Evolutionary conservation across 2,888 invertebrate species (phyloP).

Genomic region (Pollenia angustigena): DNA sequence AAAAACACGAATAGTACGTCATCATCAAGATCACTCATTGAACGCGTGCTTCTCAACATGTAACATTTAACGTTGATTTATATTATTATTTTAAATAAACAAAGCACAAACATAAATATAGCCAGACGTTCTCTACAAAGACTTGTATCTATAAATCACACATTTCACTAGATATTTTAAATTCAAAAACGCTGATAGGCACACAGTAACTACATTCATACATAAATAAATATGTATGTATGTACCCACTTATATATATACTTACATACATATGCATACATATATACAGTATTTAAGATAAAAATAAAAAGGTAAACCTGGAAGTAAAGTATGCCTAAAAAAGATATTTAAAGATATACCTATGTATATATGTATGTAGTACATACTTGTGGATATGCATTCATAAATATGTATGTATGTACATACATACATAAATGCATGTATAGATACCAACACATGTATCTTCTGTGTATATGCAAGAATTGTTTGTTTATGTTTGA

Average conservation of each 20-base stretch:
- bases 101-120: neutral
- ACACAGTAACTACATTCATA: neutral
- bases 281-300: too few relatives aligned
- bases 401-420: neutral
- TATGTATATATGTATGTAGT: neutral
- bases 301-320: too few relatives aligned
- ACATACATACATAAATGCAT: neutral
- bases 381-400: neutral
- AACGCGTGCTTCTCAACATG: slow-evolving; percentile 67
- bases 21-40: slow-evolving; percentile 64
- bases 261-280: neutral
- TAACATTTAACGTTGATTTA: slow-evolving; percentile 61
- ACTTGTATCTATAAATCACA: slow-evolving; percentile 1
- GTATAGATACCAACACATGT: neutral
- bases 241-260: neutral
- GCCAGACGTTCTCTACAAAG: slow-evolving; percentile 15
- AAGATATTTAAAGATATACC: neutral
- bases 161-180: too few relatives aligned
- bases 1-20: slow-evolving; percentile 44
- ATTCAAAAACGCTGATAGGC: neutral
- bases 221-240: slow-evolving; percentile 28
- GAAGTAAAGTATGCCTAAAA: too few relatives aligned
- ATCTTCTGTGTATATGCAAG: neutral
- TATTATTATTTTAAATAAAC: slow-evolving; percentile 14
- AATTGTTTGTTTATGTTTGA: neutral